Conservation (phyloP, 2,888 invertebrate genomes). For the Dromius quadrimaculatus region DNA sequence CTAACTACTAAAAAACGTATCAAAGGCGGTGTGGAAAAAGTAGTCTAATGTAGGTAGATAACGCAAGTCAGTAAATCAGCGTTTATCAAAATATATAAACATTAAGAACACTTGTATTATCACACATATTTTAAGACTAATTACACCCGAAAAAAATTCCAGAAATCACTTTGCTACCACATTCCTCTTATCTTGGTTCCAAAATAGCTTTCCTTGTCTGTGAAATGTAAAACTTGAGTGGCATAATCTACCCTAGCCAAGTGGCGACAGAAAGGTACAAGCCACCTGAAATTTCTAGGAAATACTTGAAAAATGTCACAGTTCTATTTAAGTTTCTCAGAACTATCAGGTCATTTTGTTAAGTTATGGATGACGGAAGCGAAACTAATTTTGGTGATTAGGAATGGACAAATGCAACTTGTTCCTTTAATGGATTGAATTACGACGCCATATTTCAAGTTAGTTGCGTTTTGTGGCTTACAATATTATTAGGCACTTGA, state of each 20-base stretch:
- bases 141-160: slow-evolving; percentile 1
- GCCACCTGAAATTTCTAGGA: slow-evolving; percentile 25
- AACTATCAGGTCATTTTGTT: slow-evolving; percentile 27
- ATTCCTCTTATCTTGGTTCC: slow-evolving; percentile 23
- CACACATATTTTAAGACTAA: slow-evolving; percentile 33
- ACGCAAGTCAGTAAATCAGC: slow-evolving; percentile 8
- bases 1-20: slow-evolving; percentile 20
- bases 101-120: slow-evolving; percentile 31
- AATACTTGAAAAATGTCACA: slow-evolving; percentile 25
- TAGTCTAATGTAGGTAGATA: slow-evolving; percentile 37
- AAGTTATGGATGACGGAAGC: slow-evolving; percentile 18
- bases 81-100: slow-evolving; percentile 30
- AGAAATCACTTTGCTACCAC: slow-evolving; percentile 30
- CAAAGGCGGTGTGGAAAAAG: slow-evolving; percentile 29
- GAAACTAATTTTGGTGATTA: slow-evolving; percentile 20
- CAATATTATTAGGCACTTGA: slow-evolving; percentile 1
- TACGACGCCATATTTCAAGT: slow-evolving; percentile 14
- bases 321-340: slow-evolving; percentile 12
- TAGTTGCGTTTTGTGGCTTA: not conserved
- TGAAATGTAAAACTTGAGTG: slow-evolving; percentile 17
- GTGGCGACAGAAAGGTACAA: slow-evolving; percentile 29
- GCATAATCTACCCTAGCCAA: slow-evolving; percentile 1
- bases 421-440: slow-evolving; percentile 26
- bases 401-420: slow-evolving; percentile 7
- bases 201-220: slow-evolving; percentile 27